Evolutionary conservation across 2,888 invertebrate species (phyloP).

Genomic region (Eristalis intricaria): DNA sequence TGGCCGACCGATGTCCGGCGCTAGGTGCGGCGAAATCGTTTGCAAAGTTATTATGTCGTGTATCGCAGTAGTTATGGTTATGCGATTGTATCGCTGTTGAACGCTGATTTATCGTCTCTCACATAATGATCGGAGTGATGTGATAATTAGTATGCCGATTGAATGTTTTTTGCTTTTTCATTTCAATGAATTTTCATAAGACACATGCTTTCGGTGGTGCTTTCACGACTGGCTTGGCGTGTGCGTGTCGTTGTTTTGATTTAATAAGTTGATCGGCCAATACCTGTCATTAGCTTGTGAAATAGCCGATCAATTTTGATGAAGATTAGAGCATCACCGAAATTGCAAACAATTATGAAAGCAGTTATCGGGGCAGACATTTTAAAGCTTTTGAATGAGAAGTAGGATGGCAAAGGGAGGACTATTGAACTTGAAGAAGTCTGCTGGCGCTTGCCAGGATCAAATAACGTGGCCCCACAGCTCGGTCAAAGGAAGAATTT

Average conservation of each 20-base stretch:
- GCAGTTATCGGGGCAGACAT: too few species aligned
- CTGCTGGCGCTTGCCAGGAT: too few species aligned
- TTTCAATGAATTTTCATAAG: neutral
- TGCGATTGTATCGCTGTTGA: slow-evolving; percentile 1
- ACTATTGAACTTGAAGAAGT: too few species aligned
- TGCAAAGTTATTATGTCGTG: slow-evolving; percentile 12
- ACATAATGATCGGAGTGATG: slow-evolving; percentile 5
- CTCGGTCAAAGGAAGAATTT: too few species aligned
- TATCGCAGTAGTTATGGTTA: neutral
- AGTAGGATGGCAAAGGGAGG: too few species aligned
- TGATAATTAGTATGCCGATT: slow-evolving; percentile 12
- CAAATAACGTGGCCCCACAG: too few species aligned
- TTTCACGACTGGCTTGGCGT: neutral
- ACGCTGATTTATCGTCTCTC: neutral
- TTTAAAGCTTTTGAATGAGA: too few species aligned
- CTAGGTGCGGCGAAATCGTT: slow-evolving; percentile 9
- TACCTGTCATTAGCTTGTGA: neutral
- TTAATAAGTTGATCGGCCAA: neutral
- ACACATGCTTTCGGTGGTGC: neutral
- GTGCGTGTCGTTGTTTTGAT: neutral
- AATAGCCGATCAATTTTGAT: neutral
- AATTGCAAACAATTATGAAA: too few species aligned
- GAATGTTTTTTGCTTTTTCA: neutral
- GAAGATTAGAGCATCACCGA: neutral
- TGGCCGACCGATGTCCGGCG: neutral